phyloP scores from a whole-genome alignment of 2,113 vertebrate species.

The Lycaon pictus region DNA sequence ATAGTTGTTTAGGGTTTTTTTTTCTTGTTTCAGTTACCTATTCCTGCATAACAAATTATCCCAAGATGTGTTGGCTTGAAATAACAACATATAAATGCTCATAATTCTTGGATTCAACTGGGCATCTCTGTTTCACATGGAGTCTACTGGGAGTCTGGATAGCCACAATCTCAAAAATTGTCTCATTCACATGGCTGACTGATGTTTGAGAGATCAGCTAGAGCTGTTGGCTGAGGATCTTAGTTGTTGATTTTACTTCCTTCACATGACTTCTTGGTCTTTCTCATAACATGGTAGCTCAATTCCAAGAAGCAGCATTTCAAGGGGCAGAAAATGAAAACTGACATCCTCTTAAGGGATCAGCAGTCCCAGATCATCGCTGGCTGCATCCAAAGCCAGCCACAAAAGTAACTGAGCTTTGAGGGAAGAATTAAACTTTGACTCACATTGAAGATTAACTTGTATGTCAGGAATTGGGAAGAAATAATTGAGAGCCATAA shows the following conservation, averaged over 20 bases:
- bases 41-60: not conserved
- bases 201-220: not conserved
- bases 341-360: not conserved
- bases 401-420: not conserved
- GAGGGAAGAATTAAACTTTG: not conserved
- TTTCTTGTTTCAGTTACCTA: not conserved
- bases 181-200: not conserved
- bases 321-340: not conserved
- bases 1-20: not conserved
- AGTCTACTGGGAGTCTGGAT: not conserved
- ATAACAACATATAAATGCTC: not conserved
- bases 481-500: not conserved
- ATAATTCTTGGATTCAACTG: not conserved
- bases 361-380: not conserved
- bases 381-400: not conserved
- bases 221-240: not conserved
- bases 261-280: not conserved
- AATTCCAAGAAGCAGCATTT: not conserved
- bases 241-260: not conserved
- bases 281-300: not conserved
- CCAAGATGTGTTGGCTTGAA: not conserved
- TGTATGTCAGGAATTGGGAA: not conserved
- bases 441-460: not conserved
- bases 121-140: not conserved
- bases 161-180: not conserved